Base-by-base conservation (phyloP, 2,797 vertebrate species). In the Orestias chungarensis region DNA sequence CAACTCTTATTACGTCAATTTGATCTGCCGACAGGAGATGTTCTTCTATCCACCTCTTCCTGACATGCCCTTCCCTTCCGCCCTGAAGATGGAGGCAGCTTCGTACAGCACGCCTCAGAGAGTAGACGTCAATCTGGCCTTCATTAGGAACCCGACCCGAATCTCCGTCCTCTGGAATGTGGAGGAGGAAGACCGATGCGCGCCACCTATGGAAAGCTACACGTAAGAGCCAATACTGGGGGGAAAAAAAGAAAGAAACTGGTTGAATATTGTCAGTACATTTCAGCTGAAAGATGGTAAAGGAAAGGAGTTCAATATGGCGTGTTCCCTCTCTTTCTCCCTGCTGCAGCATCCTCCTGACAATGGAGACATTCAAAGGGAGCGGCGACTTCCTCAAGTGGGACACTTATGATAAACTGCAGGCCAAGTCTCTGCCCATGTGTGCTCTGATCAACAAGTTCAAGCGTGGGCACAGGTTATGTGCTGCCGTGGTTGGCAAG, bases 121-220 rank as follows among this genome's bases (percentile, higher is more conserved):
- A 38, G 80, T 79, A 0, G 33, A 59, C 0, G 71, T 94, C 1
- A 84, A 82, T 8, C 52, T 94, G 64, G 93, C 88, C 4, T 80
- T 88, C 64, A 93, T 94, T 82, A 81, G 59, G 57, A 81, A 82
- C 1, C 91, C 93, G 9, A 71, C 74, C 0, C 70, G 87, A 15
- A 81, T 95, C 4, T 91, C 89, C 2, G 69, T 94, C 35, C 82
- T 88, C 1, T 95, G 94, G 94, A 88, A 75, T 1, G 35, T 89
- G 33, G 57, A 54, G 2, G 70, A 82, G 25, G 25, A 75, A 15
- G 92, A 93, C 40, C 78, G 82, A 0, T 31, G 6, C 0, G 80
- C 49, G 0, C 89, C 94, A 0, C 85, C 90, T 8, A 93, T 94
- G 92, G 85, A 91, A 2, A 90, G 76, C 57, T 95, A 94, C 88